A percentile compares a stretch with the other conserved stretches of the same genome.
phyloP scores from a whole-genome alignment of 2,888 invertebrate species.

The Aphidius colemani region DNA sequence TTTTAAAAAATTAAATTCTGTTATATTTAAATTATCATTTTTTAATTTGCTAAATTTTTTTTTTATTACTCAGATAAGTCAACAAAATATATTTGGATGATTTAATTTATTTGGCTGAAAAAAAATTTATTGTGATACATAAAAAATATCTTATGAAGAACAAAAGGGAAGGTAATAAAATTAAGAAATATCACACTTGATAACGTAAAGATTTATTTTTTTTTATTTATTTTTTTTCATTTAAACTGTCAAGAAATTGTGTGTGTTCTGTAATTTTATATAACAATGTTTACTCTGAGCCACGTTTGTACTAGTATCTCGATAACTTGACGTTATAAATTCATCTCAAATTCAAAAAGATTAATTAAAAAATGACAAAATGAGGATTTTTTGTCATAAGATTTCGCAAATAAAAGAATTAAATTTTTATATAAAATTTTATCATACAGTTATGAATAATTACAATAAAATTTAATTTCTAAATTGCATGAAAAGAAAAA shows the following conservation, averaged over 20 bases:
- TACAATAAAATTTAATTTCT: too few relatives aligned
- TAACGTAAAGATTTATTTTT: background rate
- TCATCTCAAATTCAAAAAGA: constrained; percentile 39
- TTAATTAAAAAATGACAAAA: constrained; percentile 20
- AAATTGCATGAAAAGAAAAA: too few relatives aligned
- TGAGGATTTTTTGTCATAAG: too few relatives aligned
- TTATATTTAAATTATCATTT: background rate
- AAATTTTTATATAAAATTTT: too few relatives aligned
- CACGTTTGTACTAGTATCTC: constrained; percentile 36
- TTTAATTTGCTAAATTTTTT: background rate
- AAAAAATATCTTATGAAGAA: background rate
- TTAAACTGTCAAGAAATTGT: background rate
- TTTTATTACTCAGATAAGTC: background rate
- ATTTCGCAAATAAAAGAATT: too few relatives aligned
- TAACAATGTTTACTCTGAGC: constrained; percentile 38
- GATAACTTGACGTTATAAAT: constrained; percentile 39
- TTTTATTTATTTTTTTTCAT: background rate
- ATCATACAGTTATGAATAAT: too few relatives aligned
- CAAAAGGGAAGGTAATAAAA: too few relatives aligned
- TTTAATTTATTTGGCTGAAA: background rate
- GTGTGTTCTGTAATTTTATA: constrained; percentile 31
- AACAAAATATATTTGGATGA: too few relatives aligned
- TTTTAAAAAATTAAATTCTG: background rate
- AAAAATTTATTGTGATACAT: background rate
- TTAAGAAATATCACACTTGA: background rate